Evolutionary conservation across 2,113 vertebrate species (phyloP).

Genomic region (Triplophysa dalaica): DNA sequence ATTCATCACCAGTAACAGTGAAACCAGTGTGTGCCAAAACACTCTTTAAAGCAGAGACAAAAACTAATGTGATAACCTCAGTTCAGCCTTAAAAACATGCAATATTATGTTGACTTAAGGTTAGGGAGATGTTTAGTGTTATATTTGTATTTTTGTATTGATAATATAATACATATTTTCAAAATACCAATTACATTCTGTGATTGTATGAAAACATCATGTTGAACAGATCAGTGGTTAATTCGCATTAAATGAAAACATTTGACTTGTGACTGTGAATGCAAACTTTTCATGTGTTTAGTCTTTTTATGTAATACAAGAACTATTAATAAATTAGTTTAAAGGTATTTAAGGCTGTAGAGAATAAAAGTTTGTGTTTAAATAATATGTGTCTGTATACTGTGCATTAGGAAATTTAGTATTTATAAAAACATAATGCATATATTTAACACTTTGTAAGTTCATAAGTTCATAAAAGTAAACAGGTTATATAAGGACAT

Average conservation of each 20-base stretch:
- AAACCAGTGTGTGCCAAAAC: slow-evolving; percentile 31
- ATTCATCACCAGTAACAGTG: slow-evolving; percentile 47
- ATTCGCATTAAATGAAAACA: background rate
- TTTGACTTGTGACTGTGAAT: too few species aligned
- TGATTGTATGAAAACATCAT: background rate
- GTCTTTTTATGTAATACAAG: too few species aligned
- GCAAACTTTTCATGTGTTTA: too few species aligned
- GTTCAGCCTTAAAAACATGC: background rate
- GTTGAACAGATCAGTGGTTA: background rate
- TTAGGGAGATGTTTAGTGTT: background rate
- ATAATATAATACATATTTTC: too few species aligned
- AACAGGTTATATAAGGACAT: background rate
- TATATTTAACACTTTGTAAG: background rate
- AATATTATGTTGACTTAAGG: background rate
- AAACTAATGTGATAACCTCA: background rate
- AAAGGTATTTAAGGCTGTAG: too few species aligned
- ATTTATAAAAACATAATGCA: too few species aligned
- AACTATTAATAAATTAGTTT: too few species aligned
- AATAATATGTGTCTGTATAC: too few species aligned
- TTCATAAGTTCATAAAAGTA: background rate
- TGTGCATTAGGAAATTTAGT: too few species aligned
- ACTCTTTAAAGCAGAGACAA: background rate
- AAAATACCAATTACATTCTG: too few species aligned
- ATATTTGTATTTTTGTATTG: too few species aligned
- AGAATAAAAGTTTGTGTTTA: too few species aligned